Percentiles rank a stretch among this genome's conserved stretches.
Evolutionary conservation across 2,888 invertebrate species (phyloP).

Genomic region (Eustalomyia histrio): DNA sequence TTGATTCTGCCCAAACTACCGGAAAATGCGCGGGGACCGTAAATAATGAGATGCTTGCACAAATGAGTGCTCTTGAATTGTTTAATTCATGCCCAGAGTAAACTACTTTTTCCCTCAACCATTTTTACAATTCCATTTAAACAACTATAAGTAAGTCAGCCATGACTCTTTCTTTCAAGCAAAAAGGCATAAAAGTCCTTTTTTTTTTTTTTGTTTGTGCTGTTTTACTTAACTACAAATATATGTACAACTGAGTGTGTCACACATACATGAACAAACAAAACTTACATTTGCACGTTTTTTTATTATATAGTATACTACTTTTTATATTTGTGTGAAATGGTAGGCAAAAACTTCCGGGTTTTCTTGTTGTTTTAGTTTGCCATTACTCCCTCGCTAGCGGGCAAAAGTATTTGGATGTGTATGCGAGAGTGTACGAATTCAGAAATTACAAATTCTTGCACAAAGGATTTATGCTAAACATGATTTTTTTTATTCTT

Average conservation of each 20-base stretch:
- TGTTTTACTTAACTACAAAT: slow-evolving; percentile 42
- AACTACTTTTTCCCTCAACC: not conserved
- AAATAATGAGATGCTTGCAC: too few species aligned
- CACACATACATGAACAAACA: slow-evolving; percentile 25
- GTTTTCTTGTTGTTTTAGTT: slow-evolving; percentile 42
- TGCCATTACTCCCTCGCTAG: slow-evolving; percentile 2
- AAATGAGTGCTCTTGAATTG: too few species aligned
- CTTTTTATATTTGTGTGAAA: slow-evolving; percentile 52
- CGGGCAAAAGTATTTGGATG: slow-evolving; percentile 11
- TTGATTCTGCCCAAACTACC: too few species aligned
- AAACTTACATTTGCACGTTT: slow-evolving; percentile 53
- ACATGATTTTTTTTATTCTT: slow-evolving; percentile 13
- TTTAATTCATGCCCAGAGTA: too few species aligned
- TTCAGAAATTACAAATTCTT: slow-evolving; percentile 45
- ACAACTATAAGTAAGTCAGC: slow-evolving; percentile 44
- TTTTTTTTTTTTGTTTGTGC: slow-evolving; percentile 18
- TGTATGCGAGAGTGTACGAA: slow-evolving; percentile 34
- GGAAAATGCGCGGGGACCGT: too few species aligned
- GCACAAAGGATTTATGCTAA: slow-evolving; percentile 31
- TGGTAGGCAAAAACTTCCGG: slow-evolving; percentile 61
- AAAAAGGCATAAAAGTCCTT: slow-evolving; percentile 43
- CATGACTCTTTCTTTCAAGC: slow-evolving; percentile 45
- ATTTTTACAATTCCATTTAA: not conserved
- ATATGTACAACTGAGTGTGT: slow-evolving; percentile 16
- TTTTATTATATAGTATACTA: not conserved